Percentiles rank a stretch among this genome's conserved stretches.
Evolutionary conservation across 2,113 vertebrate genomes (phyloP).

Genomic region (Mohoua ochrocephala): DNA sequence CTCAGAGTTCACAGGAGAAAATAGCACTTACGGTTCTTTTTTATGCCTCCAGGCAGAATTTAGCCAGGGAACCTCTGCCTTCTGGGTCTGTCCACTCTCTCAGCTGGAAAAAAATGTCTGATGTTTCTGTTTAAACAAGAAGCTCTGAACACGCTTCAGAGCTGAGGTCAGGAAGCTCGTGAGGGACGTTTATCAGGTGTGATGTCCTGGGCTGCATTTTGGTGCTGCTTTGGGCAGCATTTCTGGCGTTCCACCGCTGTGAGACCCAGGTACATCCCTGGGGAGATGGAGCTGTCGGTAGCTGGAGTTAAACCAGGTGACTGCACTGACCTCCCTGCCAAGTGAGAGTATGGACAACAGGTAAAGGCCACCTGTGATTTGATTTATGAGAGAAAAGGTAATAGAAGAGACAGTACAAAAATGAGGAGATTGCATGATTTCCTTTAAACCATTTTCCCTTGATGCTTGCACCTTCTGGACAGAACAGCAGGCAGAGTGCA

Average conservation of each 20-base stretch:
- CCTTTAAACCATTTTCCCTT: neutral
- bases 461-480: neutral
- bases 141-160: neutral
- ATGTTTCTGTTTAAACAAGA: neutral
- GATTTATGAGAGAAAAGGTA: neutral
- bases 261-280: neutral
- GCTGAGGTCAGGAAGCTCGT: neutral
- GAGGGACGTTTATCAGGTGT: neutral
- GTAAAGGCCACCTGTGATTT: neutral
- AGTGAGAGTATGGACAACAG: neutral
- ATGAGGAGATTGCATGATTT: neutral
- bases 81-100: neutral
- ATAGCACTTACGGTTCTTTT: neutral
- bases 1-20: neutral
- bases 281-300: neutral
- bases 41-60: neutral
- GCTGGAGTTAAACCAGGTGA: neutral
- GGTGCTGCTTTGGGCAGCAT: neutral
- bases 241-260: rapidly evolving
- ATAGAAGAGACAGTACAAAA: neutral
- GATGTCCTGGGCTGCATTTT: neutral
- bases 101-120: neutral
- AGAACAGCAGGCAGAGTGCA: neutral
- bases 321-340: neutral
- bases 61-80: neutral